These are phyloP conservation scores for Tragelaphus strepsiceros DNA, from an alignment of 2,113 vertebrate species.

Conservation along the genomic window DNA sequence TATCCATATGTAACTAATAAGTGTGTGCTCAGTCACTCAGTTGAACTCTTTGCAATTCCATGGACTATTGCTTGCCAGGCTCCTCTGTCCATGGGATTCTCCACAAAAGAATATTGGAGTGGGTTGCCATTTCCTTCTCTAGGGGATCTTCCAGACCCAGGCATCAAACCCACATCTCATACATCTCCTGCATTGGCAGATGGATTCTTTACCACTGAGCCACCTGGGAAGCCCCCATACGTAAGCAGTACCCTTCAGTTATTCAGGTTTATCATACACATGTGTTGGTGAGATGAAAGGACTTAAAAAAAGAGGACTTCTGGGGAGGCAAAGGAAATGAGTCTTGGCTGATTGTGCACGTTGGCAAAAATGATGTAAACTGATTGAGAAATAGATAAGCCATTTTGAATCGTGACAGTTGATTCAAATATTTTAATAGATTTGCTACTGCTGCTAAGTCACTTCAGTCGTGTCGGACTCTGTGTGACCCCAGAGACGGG, in stretches of 20 bases:
- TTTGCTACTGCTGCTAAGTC: not conserved
- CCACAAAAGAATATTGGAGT: not conserved
- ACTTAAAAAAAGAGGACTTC: not conserved
- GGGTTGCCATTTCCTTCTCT: not conserved
- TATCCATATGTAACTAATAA: not conserved
- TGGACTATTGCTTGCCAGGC: not conserved
- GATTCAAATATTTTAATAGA: not conserved
- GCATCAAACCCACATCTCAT: not conserved
- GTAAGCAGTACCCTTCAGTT: not conserved
- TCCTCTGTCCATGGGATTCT: not conserved
- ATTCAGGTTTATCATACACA: not conserved
- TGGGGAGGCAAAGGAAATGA: conserved; percentile 5
- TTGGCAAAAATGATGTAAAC: not conserved
- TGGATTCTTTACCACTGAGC: not conserved
- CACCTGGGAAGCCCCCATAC: not conserved
- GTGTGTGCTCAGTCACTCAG: not conserved
- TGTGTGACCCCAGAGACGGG: too few relatives aligned
- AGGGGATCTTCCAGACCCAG: not conserved
- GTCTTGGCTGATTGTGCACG: not conserved
- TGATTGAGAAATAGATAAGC: not conserved
- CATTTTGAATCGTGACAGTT: not conserved
- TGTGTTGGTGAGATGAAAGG: not conserved
- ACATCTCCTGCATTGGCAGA: not conserved
- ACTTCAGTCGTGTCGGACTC: too few relatives aligned
- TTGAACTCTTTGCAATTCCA: not conserved